Conservation (phyloP, 2,888 invertebrate genomes). For the Antitype chi region DNA sequence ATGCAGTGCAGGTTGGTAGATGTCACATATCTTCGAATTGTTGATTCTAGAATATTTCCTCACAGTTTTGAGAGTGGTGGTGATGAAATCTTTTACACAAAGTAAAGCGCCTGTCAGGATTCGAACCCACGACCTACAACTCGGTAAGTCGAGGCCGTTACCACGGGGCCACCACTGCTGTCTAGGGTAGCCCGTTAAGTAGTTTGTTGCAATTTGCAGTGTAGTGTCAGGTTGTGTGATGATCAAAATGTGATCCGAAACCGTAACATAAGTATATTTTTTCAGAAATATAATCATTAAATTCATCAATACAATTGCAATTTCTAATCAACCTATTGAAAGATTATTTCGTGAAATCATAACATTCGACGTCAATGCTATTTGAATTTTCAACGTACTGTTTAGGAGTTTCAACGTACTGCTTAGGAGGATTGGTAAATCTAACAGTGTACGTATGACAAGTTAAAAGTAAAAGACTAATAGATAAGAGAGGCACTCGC, state of each 20-base stretch:
- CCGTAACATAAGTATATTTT: background rate
- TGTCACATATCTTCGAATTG: no score
- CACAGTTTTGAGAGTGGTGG: no score
- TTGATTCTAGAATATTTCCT: no score
- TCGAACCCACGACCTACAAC: no score
- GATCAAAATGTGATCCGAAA: background rate
- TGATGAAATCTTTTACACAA: no score
- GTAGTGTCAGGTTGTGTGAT: background rate
- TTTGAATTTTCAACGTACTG: background rate
- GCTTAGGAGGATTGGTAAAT: background rate
- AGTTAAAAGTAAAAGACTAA: background rate
- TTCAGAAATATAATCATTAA: background rate
- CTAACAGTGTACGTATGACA: background rate
- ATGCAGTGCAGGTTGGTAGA: no score
- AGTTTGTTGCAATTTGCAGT: background rate
- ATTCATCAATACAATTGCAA: background rate
- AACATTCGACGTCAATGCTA: background rate
- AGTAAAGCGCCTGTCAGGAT: no score
- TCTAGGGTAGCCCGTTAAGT: background rate
- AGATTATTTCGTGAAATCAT: constrained; percentile 2
- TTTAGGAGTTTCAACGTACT: background rate
- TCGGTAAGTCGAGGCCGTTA: no score
- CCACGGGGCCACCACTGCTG: no score
- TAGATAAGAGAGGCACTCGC: background rate
- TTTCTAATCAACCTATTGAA: background rate